These are phyloP conservation scores for Pogona vitticeps DNA, from an alignment of 2,113 vertebrate species.

Conservation along the genomic window DNA sequence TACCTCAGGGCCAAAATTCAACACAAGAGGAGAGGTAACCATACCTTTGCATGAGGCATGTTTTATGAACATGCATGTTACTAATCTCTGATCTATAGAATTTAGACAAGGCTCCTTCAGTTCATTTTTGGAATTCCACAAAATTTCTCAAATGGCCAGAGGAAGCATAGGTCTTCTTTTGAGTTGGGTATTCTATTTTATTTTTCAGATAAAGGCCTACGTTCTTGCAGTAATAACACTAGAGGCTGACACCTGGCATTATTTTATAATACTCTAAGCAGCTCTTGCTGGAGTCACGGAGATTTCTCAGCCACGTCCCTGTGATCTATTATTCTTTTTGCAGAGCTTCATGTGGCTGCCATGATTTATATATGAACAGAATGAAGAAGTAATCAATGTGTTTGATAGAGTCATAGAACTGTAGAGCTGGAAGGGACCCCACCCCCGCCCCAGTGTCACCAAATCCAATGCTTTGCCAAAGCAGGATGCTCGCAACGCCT, in stretches of 20 bases:
- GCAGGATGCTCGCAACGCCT: background rate
- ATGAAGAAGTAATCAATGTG: background rate
- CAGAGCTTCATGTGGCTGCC: background rate
- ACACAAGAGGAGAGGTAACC: background rate
- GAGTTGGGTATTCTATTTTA: background rate
- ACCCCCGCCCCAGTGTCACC: no score
- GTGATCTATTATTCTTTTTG: slow-evolving; percentile 4
- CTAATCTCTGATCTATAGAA: background rate
- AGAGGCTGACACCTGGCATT: background rate
- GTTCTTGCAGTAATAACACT: background rate
- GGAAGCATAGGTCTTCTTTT: background rate
- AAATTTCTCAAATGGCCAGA: background rate
- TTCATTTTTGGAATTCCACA: background rate
- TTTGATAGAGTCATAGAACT: no score
- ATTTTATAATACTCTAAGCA: background rate
- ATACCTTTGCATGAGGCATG: background rate
- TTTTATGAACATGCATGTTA: background rate
- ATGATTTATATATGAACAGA: slow-evolving; percentile 11
- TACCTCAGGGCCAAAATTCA: background rate
- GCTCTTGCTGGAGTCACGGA: background rate
- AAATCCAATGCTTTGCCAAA: no score
- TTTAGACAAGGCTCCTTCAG: background rate
- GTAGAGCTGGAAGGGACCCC: no score
- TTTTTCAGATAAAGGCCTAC: background rate
- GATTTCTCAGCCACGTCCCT: background rate